Conservation (phyloP, 1,140 invertebrate genomes). For the Lordiphosa stackelbergi region DNA sequence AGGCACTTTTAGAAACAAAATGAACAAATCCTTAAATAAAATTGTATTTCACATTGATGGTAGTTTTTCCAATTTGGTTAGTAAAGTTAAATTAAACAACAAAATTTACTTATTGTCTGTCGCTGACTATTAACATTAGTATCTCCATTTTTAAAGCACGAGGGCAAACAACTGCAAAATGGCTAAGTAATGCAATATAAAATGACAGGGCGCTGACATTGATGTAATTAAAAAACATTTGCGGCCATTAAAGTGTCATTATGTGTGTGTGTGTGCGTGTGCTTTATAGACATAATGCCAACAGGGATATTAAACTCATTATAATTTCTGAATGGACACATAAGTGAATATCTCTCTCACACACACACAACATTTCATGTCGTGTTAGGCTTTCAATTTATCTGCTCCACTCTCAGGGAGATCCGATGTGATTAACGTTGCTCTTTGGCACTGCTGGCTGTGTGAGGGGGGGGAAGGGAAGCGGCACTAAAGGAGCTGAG, state of each 20-base stretch:
- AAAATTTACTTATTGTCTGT: background rate
- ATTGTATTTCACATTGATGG: no score
- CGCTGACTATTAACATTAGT: no score
- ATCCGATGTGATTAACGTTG: slow-evolving; percentile 41
- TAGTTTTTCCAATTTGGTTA: no score
- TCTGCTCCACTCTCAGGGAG: slow-evolving; percentile 32
- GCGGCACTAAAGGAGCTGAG: slow-evolving; percentile 9
- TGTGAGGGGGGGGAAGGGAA: background rate
- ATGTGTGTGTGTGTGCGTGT: slow-evolving; percentile 20
- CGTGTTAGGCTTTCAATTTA: slow-evolving; percentile 49
- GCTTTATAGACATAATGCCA: slow-evolving; percentile 51
- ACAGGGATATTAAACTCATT: slow-evolving; percentile 65
- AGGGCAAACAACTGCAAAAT: slow-evolving; percentile 26
- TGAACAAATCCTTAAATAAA: no score
- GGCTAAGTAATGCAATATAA: slow-evolving; percentile 31
- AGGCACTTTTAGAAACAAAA: no score
- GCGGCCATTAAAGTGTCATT: slow-evolving; percentile 62
- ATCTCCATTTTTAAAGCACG: no score
- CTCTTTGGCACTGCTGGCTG: slow-evolving; percentile 34
- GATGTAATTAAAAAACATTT: slow-evolving; percentile 63
- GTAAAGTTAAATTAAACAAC: no score
- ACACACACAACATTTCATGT: slow-evolving; percentile 15
- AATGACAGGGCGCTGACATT: slow-evolving; percentile 27
- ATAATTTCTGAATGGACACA: slow-evolving; percentile 44
- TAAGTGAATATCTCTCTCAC: slow-evolving; percentile 20